phyloP scores from a whole-genome alignment of 2,113 vertebrate genomes.

The Ochotona princeps region DNA sequence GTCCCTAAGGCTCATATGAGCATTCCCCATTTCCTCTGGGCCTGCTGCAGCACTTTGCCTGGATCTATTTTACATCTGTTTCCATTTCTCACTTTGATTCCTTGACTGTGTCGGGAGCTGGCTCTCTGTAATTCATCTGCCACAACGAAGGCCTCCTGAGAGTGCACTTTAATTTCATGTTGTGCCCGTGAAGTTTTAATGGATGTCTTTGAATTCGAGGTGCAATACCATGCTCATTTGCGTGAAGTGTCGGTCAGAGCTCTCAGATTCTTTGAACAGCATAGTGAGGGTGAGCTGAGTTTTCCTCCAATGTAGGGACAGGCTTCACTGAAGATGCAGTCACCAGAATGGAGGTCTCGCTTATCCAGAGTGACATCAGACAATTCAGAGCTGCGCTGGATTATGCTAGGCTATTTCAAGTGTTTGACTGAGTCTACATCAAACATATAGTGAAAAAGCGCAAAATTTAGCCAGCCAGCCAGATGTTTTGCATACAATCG shows the following conservation, averaged over 20 bases:
- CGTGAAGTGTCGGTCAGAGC: background rate
- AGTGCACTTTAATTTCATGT: constrained; percentile 37
- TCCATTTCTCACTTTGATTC: background rate
- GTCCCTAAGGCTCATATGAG: background rate
- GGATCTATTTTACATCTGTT: background rate
- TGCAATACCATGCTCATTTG: background rate
- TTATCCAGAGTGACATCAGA: background rate
- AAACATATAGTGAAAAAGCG: constrained; percentile 58
- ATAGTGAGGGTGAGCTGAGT: background rate
- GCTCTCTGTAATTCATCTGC: background rate
- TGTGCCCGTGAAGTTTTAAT: constrained; percentile 47
- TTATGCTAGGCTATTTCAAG: constrained; percentile 41
- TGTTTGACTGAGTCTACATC: constrained; percentile 54
- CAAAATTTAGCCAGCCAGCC: constrained; percentile 20
- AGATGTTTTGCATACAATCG: constrained; percentile 63
- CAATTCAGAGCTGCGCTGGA: constrained; percentile 26
- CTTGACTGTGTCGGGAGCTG: background rate
- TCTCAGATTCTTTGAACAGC: background rate
- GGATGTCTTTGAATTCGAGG: background rate
- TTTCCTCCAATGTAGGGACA: background rate
- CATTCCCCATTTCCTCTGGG: background rate
- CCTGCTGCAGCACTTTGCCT: background rate
- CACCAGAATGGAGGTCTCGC: background rate
- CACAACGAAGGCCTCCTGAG: background rate
- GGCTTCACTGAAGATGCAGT: background rate